Evolutionary conservation across 2,797 vertebrate species (phyloP).

Genomic region (Hylomyscus alleni): DNA sequence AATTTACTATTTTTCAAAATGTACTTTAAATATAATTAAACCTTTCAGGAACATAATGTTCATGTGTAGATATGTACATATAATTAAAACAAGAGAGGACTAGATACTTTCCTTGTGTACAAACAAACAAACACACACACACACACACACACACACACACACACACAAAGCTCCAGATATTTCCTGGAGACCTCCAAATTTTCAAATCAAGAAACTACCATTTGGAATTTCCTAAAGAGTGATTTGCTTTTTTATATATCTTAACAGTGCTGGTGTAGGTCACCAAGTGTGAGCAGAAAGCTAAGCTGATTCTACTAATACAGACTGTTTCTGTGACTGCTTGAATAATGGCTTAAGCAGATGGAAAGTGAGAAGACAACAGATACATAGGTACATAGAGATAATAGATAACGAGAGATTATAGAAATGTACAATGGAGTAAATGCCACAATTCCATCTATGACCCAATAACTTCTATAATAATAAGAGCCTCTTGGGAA

Average conservation of each 20-base stretch:
- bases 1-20: constrained; percentile 8
- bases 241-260: constrained; percentile 17
- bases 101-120: background rate
- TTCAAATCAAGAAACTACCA: constrained; percentile 20
- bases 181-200: background rate
- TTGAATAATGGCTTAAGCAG: background rate
- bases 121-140: background rate
- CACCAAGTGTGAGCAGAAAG: background rate
- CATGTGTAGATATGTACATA: background rate
- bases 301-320: constrained; percentile 22
- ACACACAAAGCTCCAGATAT: background rate
- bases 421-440: constrained; percentile 19
- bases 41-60: background rate
- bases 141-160: background rate
- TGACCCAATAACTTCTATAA: background rate
- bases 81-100: background rate
- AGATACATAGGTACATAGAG: background rate
- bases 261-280: background rate
- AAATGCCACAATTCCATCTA: background rate
- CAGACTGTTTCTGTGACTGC: background rate
- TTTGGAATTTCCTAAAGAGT: constrained; percentile 13
- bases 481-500: background rate
- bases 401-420: background rate
- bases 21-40: background rate
- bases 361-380: background rate